Percentiles rank a stretch among this genome's conserved stretches.
Conservation (phyloP, 2,797 vertebrate genomes). For the Brachymystax lenok region DNA sequence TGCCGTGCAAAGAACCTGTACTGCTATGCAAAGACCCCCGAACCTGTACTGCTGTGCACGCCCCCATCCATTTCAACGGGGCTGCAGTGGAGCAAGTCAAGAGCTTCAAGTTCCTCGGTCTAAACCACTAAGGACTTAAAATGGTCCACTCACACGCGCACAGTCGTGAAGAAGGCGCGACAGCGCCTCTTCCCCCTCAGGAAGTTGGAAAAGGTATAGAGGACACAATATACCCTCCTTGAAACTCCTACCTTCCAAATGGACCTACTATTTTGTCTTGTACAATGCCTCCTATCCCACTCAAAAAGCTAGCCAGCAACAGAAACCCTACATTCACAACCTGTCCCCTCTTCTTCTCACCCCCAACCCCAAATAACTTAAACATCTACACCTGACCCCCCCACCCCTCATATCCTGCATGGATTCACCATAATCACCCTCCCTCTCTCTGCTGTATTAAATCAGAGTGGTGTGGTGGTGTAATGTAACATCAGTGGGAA, state of each 20-base stretch:
- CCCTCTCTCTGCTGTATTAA: conserved; percentile 19
- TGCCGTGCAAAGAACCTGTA: neutral
- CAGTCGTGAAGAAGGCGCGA: no score
- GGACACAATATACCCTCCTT: neutral
- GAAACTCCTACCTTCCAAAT: neutral
- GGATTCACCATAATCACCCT: no score
- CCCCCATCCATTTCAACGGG: no score
- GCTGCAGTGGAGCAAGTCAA: no score
- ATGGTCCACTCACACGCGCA: no score
- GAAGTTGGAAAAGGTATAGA: neutral
- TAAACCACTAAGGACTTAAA: no score
- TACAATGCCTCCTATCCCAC: neutral
- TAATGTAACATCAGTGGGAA: conserved; percentile 55
- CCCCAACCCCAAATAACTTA: no score
- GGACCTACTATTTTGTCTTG: neutral
- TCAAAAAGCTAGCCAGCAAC: neutral
- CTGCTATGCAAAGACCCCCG: neutral
- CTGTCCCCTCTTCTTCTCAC: no score
- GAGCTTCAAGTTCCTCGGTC: no score
- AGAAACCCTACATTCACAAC: neutral
- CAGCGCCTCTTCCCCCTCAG: no score
- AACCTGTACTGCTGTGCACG: neutral
- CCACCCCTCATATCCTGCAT: no score
- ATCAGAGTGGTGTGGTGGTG: conserved; percentile 32
- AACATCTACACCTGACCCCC: no score